A percentile compares a stretch with the other conserved stretches of the same genome.
Conservation (phyloP, 2,797 vertebrate species). For the Naso thynnoides region DNA sequence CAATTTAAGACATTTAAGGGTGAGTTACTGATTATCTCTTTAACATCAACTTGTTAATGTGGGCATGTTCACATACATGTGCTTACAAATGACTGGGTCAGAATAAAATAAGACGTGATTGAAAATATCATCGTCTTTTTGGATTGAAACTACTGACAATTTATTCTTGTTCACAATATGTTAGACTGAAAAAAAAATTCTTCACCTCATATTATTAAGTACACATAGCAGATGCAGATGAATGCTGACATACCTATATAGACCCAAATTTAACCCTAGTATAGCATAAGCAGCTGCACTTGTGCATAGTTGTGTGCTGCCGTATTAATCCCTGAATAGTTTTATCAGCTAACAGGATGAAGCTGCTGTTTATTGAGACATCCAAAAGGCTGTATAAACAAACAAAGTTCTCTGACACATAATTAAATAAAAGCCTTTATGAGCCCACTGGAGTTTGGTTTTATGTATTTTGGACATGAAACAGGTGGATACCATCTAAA, state of each 20-base stretch:
- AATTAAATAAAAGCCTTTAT: constrained; percentile 54
- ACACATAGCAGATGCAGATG: not conserved
- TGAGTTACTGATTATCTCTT: too few species aligned
- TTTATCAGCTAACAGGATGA: constrained; percentile 3
- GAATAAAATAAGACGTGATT: not conserved
- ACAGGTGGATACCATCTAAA: constrained; percentile 36
- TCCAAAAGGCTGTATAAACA: constrained; percentile 29
- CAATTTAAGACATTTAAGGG: too few species aligned
- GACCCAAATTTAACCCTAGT: not conserved
- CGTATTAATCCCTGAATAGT: not conserved
- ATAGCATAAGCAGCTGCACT: not conserved
- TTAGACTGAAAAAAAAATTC: not conserved
- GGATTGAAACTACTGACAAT: not conserved
- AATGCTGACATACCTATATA: not conserved
- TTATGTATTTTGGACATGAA: constrained; percentile 56
- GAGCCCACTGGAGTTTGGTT: constrained; percentile 41
- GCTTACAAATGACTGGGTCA: not conserved
- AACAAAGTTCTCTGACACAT: constrained; percentile 27
- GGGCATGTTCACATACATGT: not conserved
- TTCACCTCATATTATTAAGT: not conserved
- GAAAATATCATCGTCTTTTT: not conserved
- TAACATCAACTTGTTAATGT: too few species aligned
- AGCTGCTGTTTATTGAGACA: constrained; percentile 54
- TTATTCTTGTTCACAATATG: not conserved
- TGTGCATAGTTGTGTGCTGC: not conserved